Percentiles rank a stretch among this genome's conserved stretches.
phyloP scores from a whole-genome alignment of 2,113 vertebrate genomes.

The Centropristis striata region DNA sequence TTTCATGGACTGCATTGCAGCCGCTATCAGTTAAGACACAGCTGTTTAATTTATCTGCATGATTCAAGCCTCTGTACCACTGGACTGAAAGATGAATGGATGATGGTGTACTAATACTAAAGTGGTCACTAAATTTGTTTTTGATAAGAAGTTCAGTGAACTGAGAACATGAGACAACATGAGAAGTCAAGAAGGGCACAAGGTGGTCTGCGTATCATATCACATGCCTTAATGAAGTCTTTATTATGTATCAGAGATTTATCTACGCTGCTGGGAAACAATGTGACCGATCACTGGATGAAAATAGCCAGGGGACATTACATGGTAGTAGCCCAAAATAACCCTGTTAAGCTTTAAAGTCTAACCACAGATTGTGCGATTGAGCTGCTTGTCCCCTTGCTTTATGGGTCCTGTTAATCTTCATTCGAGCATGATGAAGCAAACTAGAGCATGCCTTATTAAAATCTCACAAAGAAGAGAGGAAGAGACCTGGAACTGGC shows the following conservation, averaged over 20 bases:
- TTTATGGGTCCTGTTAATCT: slow-evolving; percentile 68
- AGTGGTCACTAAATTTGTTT: slow-evolving; percentile 1
- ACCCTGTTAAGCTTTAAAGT: slow-evolving; percentile 71
- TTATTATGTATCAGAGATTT: slow-evolving; percentile 59
- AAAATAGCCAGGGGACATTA: slow-evolving; percentile 59
- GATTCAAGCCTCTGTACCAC: not conserved
- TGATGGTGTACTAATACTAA: too few relatives aligned
- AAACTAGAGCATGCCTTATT: slow-evolving; percentile 71
- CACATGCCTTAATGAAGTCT: slow-evolving; percentile 46
- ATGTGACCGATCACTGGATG: slow-evolving; percentile 55
- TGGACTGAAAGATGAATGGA: not conserved
- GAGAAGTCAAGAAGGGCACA: slow-evolving; percentile 1
- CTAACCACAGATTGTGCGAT: slow-evolving; percentile 72
- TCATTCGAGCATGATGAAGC: slow-evolving; percentile 62
- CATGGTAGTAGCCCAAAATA: slow-evolving; percentile 70
- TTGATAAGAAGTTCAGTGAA: not conserved
- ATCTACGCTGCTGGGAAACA: slow-evolving; percentile 30
- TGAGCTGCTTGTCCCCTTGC: slow-evolving; percentile 58
- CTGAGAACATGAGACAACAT: not conserved
- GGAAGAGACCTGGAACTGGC: slow-evolving; percentile 43
- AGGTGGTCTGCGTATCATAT: slow-evolving; percentile 29
- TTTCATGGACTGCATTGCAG: too few relatives aligned
- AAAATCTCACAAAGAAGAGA: slow-evolving; percentile 51
- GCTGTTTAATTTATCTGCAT: not conserved
- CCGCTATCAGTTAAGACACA: not conserved